These are phyloP conservation scores for Lytechinus variegatus DNA, from an alignment of 35 echinoderm and acorn worm genomes.

Conservation along the genomic window DNA sequence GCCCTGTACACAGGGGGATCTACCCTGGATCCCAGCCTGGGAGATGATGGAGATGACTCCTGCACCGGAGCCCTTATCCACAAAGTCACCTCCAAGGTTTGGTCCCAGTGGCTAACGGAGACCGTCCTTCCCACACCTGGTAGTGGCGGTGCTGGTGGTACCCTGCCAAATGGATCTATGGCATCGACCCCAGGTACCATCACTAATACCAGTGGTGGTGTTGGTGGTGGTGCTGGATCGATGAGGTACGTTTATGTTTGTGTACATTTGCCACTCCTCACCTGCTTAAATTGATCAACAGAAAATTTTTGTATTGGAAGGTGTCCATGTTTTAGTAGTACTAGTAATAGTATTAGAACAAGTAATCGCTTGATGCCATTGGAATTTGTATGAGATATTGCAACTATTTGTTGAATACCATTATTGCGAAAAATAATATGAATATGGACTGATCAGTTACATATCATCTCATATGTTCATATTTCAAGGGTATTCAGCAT, in stretches of 20 bases:
- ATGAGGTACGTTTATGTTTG: not conserved
- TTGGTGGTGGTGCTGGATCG: not conserved
- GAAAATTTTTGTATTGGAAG: not conserved
- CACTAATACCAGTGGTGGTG: not conserved
- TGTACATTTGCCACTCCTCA: not conserved
- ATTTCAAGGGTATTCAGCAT: no score
- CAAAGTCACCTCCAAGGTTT: slow-evolving; percentile 58
- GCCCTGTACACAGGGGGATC: slow-evolving; percentile 45
- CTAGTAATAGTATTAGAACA: not conserved
- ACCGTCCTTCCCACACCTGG: slow-evolving; percentile 24
- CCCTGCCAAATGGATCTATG: slow-evolving; percentile 28
- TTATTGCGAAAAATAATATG: no score
- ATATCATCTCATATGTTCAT: no score
- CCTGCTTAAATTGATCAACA: not conserved
- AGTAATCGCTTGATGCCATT: no score
- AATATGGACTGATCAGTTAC: no score
- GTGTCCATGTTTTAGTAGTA: not conserved
- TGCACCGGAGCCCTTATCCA: slow-evolving; percentile 40
- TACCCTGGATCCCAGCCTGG: slow-evolving; percentile 59
- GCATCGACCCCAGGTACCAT: not conserved
- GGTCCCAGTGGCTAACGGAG: slow-evolving; percentile 63
- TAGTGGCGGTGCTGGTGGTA: slow-evolving; percentile 21
- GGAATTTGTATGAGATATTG: no score
- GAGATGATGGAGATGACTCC: slow-evolving; percentile 41
- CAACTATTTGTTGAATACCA: no score